Conservation (phyloP, 2,113 vertebrate species). For the Catagonus wagneri region DNA sequence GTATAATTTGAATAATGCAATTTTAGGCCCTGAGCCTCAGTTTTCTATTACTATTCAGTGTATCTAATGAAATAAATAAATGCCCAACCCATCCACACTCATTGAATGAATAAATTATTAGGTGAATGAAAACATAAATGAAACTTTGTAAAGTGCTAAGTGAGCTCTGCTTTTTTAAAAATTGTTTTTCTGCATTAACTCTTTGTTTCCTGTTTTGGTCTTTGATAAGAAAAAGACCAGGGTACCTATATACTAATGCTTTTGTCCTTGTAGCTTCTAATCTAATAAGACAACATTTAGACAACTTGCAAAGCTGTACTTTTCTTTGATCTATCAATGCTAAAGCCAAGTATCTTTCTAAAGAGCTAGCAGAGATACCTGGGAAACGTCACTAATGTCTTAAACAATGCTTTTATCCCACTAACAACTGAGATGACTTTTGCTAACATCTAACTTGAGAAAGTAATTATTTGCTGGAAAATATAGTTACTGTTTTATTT, state of each 20-base stretch:
- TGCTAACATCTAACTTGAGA: background rate
- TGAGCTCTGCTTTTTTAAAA: background rate
- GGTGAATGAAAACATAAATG: constrained; percentile 33
- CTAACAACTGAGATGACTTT: background rate
- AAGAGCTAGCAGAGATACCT: background rate
- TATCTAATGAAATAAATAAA: constrained; percentile 9
- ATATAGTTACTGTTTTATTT: background rate
- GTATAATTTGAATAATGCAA: background rate
- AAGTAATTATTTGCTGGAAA: constrained; percentile 24
- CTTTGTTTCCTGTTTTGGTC: background rate
- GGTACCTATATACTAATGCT: background rate
- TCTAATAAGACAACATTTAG: background rate
- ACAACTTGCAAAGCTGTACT: background rate
- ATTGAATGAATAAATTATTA: constrained; percentile 8
- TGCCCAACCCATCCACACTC: background rate
- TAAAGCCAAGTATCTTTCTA: background rate
- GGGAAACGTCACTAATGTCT: background rate
- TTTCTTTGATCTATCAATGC: background rate
- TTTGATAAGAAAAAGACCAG: background rate
- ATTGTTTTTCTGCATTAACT: constrained; percentile 25
- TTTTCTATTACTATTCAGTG: constrained; percentile 10
- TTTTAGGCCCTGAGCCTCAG: constrained; percentile 11
- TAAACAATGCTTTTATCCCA: background rate
- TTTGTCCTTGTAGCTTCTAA: background rate
- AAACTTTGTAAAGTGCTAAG: background rate